These are phyloP conservation scores for Platalea minor DNA, from an alignment of 2,797 vertebrate genomes.

Conservation along the genomic window DNA sequence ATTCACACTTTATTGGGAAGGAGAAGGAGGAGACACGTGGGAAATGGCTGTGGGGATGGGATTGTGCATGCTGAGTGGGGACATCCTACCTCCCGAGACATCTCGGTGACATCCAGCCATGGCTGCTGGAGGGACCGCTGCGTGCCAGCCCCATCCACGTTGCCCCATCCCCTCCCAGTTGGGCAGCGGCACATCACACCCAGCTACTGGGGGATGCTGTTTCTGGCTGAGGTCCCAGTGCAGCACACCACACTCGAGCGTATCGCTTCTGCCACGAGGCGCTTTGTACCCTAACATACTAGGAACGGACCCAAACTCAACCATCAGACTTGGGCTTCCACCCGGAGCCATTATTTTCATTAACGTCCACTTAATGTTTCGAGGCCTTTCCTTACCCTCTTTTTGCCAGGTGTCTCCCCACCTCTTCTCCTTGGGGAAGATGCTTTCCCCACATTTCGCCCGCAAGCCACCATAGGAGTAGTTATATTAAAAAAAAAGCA, in stretches of 20 bases:
- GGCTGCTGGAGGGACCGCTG: not conserved
- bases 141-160: not conserved
- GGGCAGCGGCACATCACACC: not conserved
- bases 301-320: not conserved
- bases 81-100: not conserved
- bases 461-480: not conserved
- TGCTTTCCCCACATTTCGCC: not conserved
- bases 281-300: fast-evolving
- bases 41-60: no score
- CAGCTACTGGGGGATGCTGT: not conserved
- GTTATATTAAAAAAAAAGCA: not conserved
- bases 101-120: not conserved
- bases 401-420: not conserved
- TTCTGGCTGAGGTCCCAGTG: not conserved
- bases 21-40: not conserved
- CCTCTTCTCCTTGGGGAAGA: not conserved
- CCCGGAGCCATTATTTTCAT: fast-evolving
- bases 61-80: not conserved
- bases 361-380: no score
- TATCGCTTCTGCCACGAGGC: not conserved
- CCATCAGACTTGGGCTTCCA: not conserved
- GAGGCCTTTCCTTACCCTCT: not conserved
- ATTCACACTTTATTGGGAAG: not conserved
- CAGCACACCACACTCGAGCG: not conserved
- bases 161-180: not conserved